phyloP scores from a whole-genome alignment of 2,888 invertebrate genomes.

The Penaeus monodon region DNA sequence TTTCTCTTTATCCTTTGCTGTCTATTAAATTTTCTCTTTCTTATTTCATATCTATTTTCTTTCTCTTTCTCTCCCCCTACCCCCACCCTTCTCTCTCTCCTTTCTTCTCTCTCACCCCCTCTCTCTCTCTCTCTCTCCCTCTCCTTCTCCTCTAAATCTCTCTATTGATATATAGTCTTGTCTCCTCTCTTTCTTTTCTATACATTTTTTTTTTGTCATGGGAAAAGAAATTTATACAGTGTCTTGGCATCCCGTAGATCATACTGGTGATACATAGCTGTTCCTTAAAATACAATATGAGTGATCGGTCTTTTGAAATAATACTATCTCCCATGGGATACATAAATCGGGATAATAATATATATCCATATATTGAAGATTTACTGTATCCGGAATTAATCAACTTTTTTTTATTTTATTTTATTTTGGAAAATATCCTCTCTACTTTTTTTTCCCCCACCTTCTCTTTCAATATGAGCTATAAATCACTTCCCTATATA shows the following conservation, averaged over 20 bases:
- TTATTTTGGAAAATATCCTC: too few relatives aligned
- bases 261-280: conserved; percentile 10
- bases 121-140: conserved; percentile 8
- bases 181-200: not conserved
- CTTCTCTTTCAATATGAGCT: too few relatives aligned
- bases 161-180: not conserved
- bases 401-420: too few relatives aligned
- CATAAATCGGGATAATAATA: conserved; percentile 3
- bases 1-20: too few relatives aligned
- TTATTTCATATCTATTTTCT: too few relatives aligned
- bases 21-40: too few relatives aligned
- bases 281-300: conserved; percentile 20
- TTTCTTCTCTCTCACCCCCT: not conserved
- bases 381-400: too few relatives aligned
- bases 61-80: too few relatives aligned
- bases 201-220: not conserved
- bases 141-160: not conserved
- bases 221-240: conserved; percentile 13
- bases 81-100: too few relatives aligned
- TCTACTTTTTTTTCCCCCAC: too few relatives aligned
- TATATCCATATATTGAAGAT: conserved; percentile 1
- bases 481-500: too few relatives aligned
- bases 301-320: conserved; percentile 6
- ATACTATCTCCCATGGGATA: not conserved
- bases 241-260: conserved; percentile 4